These are phyloP conservation scores for Pediacus dermestoides DNA, from an alignment of 2,888 invertebrate genomes.

Conservation along the genomic window DNA sequence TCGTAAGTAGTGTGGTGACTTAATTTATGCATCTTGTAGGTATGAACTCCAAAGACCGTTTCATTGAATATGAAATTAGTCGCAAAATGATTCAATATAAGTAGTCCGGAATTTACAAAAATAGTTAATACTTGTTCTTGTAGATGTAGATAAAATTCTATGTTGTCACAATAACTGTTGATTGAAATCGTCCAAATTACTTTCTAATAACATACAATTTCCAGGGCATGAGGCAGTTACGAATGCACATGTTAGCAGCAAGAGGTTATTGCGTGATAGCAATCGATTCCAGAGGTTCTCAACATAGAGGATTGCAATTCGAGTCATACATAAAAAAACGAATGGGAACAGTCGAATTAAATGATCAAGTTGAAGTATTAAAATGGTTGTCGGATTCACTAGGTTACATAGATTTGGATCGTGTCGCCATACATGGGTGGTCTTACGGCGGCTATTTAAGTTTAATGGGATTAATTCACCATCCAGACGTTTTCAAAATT, in stretches of 20 bases:
- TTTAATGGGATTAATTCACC: conserved; percentile 88
- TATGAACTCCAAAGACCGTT: no score
- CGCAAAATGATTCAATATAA: no score
- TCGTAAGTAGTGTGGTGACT: no score
- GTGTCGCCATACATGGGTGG: conserved; percentile 97
- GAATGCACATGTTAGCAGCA: conserved; percentile 92
- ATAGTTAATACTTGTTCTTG: no score
- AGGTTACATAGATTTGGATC: conserved; percentile 84
- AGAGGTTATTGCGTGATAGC: conserved; percentile 95
- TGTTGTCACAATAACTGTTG: no score
- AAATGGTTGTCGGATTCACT: conserved; percentile 79
- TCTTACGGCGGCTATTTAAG: conserved; percentile 98
- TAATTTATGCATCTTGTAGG: no score
- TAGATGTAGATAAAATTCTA: no score
- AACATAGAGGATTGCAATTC: conserved; percentile 87
- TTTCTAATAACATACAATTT: conserved; percentile 17
- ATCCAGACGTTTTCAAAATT: conserved; percentile 90
- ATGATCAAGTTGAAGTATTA: conserved; percentile 90
- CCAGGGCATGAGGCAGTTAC: conserved; percentile 82
- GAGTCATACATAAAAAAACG: conserved; percentile 85
- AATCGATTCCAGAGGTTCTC: conserved; percentile 93
- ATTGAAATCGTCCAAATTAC: no score
- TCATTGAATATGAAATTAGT: no score
- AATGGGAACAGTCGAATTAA: conserved; percentile 91
- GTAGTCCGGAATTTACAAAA: no score